Percentiles rank a stretch among this genome's conserved stretches.
Evolutionary conservation across 1,140 invertebrate genomes (phyloP).

Genomic region (Sweltsa coloradensis): DNA sequence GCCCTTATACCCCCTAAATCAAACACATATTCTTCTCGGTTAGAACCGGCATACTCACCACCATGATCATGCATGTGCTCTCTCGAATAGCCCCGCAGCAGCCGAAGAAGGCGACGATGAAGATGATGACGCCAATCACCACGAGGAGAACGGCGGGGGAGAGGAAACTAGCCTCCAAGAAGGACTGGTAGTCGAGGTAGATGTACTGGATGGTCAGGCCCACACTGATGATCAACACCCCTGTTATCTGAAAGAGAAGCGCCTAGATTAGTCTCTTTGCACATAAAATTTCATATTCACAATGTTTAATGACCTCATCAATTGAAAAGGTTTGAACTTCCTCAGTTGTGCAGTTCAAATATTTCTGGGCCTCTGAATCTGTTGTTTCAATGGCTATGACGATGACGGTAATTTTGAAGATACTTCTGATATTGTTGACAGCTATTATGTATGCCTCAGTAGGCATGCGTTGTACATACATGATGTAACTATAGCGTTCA

Average conservation of each 20-base stretch:
- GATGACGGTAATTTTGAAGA: too few relatives aligned
- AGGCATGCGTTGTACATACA: too few relatives aligned
- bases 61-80: conserved; percentile 68
- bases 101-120: conserved; percentile 66
- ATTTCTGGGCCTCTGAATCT: too few relatives aligned
- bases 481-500: too few relatives aligned
- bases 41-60: conserved; percentile 39
- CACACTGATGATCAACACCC: conserved; percentile 58
- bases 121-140: conserved; percentile 60
- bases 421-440: too few relatives aligned
- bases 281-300: neutral
- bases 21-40: neutral
- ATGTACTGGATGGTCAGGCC: conserved; percentile 62
- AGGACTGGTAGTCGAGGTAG: conserved; percentile 57
- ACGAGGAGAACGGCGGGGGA: conserved; percentile 63
- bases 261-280: neutral
- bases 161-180: conserved; percentile 52
- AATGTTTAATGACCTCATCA: too few relatives aligned
- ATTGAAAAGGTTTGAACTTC: too few relatives aligned
- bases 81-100: conserved; percentile 72
- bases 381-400: too few relatives aligned
- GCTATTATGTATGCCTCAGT: too few relatives aligned
- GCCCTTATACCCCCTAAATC: too few relatives aligned
- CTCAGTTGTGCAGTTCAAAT: too few relatives aligned
- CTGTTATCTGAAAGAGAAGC: conserved; percentile 49